Evolutionary conservation across 2,888 invertebrate genomes (phyloP).

Genomic region (Dryomyza anilis): DNA sequence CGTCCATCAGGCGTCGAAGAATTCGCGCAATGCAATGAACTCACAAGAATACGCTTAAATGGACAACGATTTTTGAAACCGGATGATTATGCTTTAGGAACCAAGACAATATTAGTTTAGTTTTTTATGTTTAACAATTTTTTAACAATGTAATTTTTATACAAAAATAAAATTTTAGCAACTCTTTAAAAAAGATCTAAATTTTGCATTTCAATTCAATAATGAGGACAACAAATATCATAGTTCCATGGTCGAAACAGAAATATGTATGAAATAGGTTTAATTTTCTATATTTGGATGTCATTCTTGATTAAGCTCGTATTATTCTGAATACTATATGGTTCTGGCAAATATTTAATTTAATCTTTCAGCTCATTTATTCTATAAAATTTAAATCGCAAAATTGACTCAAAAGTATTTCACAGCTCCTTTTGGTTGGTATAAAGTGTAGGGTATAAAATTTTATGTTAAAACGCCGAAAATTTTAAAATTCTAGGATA

Average conservation of each 20-base stretch:
- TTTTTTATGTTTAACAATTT: neutral
- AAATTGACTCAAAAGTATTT: too few species aligned
- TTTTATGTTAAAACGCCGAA: too few species aligned
- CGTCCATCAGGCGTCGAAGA: constrained; percentile 43
- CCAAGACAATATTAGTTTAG: neutral
- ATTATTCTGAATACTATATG: too few species aligned
- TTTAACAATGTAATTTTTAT: neutral
- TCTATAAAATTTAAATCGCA: too few species aligned
- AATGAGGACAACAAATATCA: too few species aligned
- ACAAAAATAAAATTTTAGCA: neutral
- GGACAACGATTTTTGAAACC: neutral
- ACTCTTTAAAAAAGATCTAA: neutral
- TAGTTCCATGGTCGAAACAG: too few species aligned
- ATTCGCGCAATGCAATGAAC: neutral
- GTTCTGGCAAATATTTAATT: too few species aligned
- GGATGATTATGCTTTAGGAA: neutral
- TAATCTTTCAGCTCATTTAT: too few species aligned
- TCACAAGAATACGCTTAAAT: constrained; percentile 14
- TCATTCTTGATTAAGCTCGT: neutral
- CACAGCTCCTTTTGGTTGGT: too few species aligned
- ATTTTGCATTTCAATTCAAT: neutral
- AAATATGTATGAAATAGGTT: too few species aligned
- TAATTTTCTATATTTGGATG: neutral
- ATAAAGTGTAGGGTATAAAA: too few species aligned
- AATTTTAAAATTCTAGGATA: too few species aligned